Conservation (phyloP, 2,888 invertebrate species). For the Galeruca laticollis region DNA sequence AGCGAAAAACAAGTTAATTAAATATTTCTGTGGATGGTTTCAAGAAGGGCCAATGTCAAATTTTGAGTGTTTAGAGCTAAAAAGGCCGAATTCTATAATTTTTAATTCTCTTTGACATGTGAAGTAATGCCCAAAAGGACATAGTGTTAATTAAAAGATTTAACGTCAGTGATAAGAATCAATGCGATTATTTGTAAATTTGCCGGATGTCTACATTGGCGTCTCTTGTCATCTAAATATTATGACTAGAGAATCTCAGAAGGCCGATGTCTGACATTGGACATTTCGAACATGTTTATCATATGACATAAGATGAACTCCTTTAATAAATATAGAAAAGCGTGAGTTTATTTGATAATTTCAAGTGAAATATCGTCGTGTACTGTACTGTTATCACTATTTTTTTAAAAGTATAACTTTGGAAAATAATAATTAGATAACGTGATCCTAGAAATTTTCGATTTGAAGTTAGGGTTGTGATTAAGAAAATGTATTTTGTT, state of each 20-base stretch:
- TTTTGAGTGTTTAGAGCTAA: too few species aligned
- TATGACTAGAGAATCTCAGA: neutral
- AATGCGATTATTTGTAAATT: neutral
- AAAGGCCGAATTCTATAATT: too few species aligned
- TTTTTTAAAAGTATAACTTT: neutral
- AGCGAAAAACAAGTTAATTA: too few species aligned
- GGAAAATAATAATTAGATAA: neutral
- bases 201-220: neutral
- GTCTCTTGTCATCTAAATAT: neutral
- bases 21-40: too few species aligned
- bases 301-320: neutral
- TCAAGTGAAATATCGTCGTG: neutral
- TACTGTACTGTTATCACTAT: neutral
- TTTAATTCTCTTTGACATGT: too few species aligned
- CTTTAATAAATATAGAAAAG: neutral
- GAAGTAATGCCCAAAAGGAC: too few species aligned
- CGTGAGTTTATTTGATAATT: neutral
- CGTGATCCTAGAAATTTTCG: neutral
- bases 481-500: too few species aligned
- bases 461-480: neutral
- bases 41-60: too few species aligned
- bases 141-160: too few species aligned
- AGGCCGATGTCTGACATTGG: neutral
- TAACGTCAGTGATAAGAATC: neutral
- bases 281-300: too few species aligned